A percentile compares a stretch with the other conserved stretches of the same genome.
These are phyloP conservation scores for Epicampocera succincta DNA, from an alignment of 2,888 invertebrate species.

Conservation along the genomic window DNA sequence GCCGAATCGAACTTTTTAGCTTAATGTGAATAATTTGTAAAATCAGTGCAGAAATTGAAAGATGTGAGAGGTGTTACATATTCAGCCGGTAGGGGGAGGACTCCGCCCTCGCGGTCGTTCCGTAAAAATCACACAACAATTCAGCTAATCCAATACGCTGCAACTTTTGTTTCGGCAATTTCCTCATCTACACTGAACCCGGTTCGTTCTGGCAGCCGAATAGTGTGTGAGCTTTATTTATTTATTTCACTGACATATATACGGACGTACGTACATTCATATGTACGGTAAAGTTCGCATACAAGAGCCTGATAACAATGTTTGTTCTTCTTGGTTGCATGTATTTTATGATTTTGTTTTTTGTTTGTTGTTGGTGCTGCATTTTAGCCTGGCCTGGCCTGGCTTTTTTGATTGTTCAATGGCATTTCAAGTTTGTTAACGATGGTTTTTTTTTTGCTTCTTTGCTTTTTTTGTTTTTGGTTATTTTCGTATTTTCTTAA, in stretches of 20 bases:
- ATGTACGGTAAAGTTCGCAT: constrained; percentile 45
- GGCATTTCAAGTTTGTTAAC: constrained; percentile 73
- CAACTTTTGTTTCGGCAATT: too few relatives aligned
- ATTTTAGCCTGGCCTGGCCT: constrained; percentile 47
- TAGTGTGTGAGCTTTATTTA: background rate
- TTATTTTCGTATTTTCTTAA: constrained; percentile 60
- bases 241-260: background rate
- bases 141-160: too few relatives aligned
- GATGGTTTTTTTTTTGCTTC: constrained; percentile 65
- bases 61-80: too few relatives aligned
- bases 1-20: too few relatives aligned
- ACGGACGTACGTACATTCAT: too few relatives aligned
- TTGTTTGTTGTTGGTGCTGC: constrained; percentile 58
- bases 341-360: constrained; percentile 45
- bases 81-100: too few relatives aligned
- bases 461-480: too few relatives aligned
- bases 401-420: constrained; percentile 67
- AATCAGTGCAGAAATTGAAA: too few relatives aligned
- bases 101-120: too few relatives aligned
- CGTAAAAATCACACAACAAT: too few relatives aligned
- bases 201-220: background rate
- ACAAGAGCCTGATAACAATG: constrained; percentile 45
- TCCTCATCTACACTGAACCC: constrained; percentile 31
- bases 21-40: too few relatives aligned
- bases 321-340: constrained; percentile 6